Base-by-base conservation (phyloP, 2,797 vertebrate genomes). In the Silurus aristotelis region DNA sequence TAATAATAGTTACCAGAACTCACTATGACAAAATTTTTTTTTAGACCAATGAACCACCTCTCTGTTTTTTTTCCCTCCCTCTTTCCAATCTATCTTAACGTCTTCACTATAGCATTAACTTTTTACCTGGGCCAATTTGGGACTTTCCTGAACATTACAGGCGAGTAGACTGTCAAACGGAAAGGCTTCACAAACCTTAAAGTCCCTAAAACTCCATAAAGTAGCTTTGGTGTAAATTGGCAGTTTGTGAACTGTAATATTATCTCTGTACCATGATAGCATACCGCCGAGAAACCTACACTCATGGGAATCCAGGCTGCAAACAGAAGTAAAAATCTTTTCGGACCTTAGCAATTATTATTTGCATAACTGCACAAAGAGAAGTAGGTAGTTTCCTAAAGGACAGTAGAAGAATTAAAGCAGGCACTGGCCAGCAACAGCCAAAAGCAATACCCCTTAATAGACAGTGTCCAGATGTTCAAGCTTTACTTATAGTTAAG, bases 91-190 rank as follows among this genome's bases (percentile, higher is more conserved):
- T 83, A 38, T 6, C 84, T 80, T 75, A 75, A 46, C 60, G 52
- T 68, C 67, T 79, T 64, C 48, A 71, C 46, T 61, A 31, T 61
- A 85, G 25, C 75, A 31, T 76, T 61, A 81, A 87, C 84, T 85
- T 95, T 87, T 89, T 94, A 94, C 93, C 90, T 91, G 92, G 95
- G 95, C 92, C 92, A 93, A 91, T 96, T 95, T 95, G 95, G 95
- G 94, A 95, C 95, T 96, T 96, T 96, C 95, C 95, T 93, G 80
- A 61, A 87, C 90, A 90, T 61, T 89, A 89, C 84, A 72, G 78
- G 6, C 64, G 68, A 87, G 90, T 90, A 88, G 89, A 91, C 83
- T 72, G 55, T 88, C 85, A 91, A 95, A 95, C 89, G 55, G 93
- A 93, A 93, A 92, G 80, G 90, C 46, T 87, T 89, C 86, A 84